Evolutionary conservation across 2,888 invertebrate species (phyloP).

Genomic region (Tinea trinotella): DNA sequence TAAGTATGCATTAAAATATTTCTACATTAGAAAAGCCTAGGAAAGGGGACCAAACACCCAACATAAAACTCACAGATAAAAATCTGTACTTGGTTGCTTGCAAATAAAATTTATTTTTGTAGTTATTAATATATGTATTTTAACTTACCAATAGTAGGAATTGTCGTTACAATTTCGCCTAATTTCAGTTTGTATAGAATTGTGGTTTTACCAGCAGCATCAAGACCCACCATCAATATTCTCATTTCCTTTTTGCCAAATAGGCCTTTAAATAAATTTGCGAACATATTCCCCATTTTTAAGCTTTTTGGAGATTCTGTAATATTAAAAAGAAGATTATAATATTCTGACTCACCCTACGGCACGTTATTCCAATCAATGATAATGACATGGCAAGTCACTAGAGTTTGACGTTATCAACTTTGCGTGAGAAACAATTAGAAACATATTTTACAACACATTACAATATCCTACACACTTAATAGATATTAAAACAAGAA

Average conservation of each 20-base stretch:
- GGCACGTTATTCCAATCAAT: slow-evolving; percentile 64
- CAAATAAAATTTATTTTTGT: too few species aligned
- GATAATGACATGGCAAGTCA: slow-evolving; percentile 69
- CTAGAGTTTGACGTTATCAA: slow-evolving; percentile 27
- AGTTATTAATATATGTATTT: too few species aligned
- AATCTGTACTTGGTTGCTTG: too few species aligned
- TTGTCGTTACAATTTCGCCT: slow-evolving; percentile 99
- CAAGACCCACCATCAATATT: slow-evolving; percentile 99
- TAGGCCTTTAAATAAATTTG: slow-evolving; percentile 98
- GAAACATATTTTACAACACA: not conserved
- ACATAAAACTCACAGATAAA: too few species aligned
- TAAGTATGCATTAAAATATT: too few species aligned
- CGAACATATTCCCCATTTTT: slow-evolving; percentile 98
- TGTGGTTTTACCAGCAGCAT: slow-evolving; percentile 99
- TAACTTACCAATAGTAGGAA: slow-evolving; percentile 97
- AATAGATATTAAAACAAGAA: not conserved
- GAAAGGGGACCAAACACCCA: too few species aligned
- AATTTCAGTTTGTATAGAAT: slow-evolving; percentile 99
- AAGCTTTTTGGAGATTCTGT: slow-evolving; percentile 68
- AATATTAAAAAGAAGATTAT: slow-evolving; percentile 43
- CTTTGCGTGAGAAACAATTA: slow-evolving; percentile 18
- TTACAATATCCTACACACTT: not conserved
- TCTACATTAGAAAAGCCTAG: too few species aligned
- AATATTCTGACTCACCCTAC: slow-evolving; percentile 60
- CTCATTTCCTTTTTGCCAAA: slow-evolving; percentile 99